Evolutionary conservation across 2,888 invertebrate species (phyloP).

Genomic region (Prostheceraeus crozeri): DNA sequence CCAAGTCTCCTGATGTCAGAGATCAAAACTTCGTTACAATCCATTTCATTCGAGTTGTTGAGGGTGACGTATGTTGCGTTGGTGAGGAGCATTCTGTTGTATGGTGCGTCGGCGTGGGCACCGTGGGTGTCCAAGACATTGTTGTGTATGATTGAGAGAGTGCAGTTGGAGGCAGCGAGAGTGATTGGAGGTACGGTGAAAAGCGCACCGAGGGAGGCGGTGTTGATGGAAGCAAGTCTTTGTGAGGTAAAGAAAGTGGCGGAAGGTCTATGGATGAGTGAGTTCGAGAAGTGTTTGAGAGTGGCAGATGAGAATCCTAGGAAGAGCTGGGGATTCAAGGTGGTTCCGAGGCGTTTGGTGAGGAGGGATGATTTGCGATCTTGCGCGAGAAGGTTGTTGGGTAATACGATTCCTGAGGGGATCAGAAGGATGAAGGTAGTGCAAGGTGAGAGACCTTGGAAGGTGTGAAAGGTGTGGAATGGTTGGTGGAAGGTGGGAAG

Average conservation of each 20-base stretch:
- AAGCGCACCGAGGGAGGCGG: conserved; percentile 14
- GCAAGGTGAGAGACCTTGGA: no score
- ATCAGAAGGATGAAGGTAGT: no score
- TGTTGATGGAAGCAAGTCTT: not conserved
- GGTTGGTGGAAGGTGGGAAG: no score
- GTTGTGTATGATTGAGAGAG: not conserved
- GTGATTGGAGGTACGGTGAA: conserved; percentile 5
- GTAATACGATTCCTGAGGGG: no score
- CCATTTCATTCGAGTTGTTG: no score
- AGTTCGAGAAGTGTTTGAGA: conserved; percentile 11
- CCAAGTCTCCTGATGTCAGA: no score
- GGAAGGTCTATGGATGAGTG: not conserved
- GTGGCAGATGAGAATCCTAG: not conserved
- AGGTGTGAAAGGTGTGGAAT: no score
- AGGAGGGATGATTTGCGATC: no score
- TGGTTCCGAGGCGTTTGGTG: no score
- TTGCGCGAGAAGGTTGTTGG: no score
- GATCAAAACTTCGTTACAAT: no score
- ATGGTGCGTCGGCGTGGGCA: conserved; percentile 2
- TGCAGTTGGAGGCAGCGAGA: conserved; percentile 2
- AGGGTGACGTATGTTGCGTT: not conserved
- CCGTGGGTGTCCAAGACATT: not conserved
- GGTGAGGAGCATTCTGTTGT: not conserved
- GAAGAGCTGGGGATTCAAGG: not conserved
- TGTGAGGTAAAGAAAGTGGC: not conserved